These are phyloP conservation scores for Apistogramma diplotaenia DNA, from an alignment of 2,113 vertebrate species.

Conservation along the genomic window DNA sequence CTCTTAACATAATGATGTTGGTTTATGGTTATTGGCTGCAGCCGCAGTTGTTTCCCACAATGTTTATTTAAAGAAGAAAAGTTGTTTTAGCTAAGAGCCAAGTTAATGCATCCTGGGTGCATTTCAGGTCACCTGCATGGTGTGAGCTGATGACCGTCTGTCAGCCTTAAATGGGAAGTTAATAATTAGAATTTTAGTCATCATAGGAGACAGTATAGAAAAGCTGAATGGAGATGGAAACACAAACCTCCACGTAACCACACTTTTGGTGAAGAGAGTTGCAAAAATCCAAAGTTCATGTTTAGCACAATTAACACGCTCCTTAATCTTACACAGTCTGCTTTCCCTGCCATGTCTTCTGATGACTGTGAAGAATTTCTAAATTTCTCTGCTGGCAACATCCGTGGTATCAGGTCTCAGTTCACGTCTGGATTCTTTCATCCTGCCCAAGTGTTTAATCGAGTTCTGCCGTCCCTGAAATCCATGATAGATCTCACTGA, in stretches of 20 bases:
- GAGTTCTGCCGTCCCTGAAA: neutral
- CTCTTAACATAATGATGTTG: conserved; percentile 60
- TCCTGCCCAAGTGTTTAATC: neutral
- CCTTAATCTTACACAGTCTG: neutral
- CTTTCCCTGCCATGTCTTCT: neutral
- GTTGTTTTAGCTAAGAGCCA: conserved; percentile 33
- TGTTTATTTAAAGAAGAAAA: conserved; percentile 66
- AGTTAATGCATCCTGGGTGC: conserved; percentile 22
- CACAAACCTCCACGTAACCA: neutral
- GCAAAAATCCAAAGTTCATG: neutral
- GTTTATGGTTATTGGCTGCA: conserved; percentile 60
- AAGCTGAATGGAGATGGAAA: neutral
- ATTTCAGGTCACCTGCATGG: conserved; percentile 60
- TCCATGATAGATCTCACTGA: neutral
- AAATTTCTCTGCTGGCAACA: neutral
- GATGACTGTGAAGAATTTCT: neutral
- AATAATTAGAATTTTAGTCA: neutral
- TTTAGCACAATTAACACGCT: neutral
- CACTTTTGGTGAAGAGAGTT: neutral
- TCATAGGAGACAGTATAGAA: conserved; percentile 6
- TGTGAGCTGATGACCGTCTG: conserved; percentile 37
- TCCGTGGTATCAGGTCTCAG: neutral
- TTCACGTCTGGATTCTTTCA: neutral
- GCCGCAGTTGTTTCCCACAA: conserved; percentile 44
- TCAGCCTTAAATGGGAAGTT: neutral